Evolutionary conservation across 2,797 vertebrate species (phyloP), one percentile per base, ranked within the genome.

Genomic region (Aythya fuligula): DNA sequence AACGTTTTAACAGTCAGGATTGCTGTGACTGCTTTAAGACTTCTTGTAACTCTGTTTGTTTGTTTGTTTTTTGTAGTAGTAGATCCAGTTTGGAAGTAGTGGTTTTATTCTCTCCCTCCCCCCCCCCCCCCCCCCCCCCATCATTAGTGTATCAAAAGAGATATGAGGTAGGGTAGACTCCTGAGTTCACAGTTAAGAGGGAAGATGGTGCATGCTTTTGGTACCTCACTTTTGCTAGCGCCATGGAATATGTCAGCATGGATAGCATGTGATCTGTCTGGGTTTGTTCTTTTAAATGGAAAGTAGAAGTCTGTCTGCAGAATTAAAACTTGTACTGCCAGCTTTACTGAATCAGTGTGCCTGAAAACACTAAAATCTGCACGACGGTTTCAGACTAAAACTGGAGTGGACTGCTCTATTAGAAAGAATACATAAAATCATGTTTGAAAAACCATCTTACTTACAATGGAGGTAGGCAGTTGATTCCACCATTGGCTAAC

Each of bases 1-100:
- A 94, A 84, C 22, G 32, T 67, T 88, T 84, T 84, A 43, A 27
- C 18, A 72, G 57, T 82, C 51, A 76, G 86, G 56, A 88, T 53
- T 86, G 30, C 58, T 89, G 45, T 85, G 77, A 32, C 66, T 90
- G 49, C 72, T 69, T 57, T 80, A 77, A 61, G 41, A 47, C 24
- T 62, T 67, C 12, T 28, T 89, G 2, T 11, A 80, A 66, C 71
- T 75, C 25, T 3, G 36, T 36, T 58, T 45, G 43, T 45, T 45
- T 45, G 18, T 47, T 47, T 47, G 19, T 12, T 72, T 9, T 65
- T 64, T 51, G 13, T 25, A 25, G 24, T 51, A 51, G 49, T 51
- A 49, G 38, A 77, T 19, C 3, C 13, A 32, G 8, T 62, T 58
- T 69, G 38, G 41, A 49, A 69, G 13, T 65, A 69, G 7, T 25